Conservation (phyloP, 2,888 invertebrate species). For the Himalopsyche kuldschensis region DNA sequence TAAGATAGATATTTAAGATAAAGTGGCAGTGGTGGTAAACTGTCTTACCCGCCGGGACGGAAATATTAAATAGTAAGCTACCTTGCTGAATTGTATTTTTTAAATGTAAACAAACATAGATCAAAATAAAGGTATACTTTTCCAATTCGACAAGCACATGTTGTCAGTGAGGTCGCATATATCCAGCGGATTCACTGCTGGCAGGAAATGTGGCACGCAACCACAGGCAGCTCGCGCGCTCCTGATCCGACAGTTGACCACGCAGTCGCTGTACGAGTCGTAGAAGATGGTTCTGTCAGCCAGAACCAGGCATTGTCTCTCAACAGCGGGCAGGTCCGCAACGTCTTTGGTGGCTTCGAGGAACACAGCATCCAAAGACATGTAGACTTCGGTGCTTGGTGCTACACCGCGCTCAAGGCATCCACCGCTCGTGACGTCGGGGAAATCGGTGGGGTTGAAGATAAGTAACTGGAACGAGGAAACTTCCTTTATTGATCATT, state of each 20-base stretch:
- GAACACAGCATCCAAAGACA: conserved; percentile 25
- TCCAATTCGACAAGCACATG: conserved; percentile 51
- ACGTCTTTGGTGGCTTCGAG: conserved; percentile 51
- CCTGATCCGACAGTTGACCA: conserved; percentile 59
- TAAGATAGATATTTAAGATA: no score
- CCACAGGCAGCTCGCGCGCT: conserved; percentile 58
- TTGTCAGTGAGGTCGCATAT: conserved; percentile 59
- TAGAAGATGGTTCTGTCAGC: conserved; percentile 55
- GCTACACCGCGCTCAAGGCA: conserved; percentile 46
- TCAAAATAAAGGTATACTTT: no score
- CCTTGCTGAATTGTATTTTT: no score
- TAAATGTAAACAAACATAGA: no score
- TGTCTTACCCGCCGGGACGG: no score
- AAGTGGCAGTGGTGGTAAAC: no score
- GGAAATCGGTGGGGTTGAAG: conserved; percentile 61
- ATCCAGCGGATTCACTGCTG: conserved; percentile 48
- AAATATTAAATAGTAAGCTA: no score
- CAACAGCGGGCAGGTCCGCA: conserved; percentile 49
- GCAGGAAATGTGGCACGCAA: conserved; percentile 63
- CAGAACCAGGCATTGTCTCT: conserved; percentile 61
- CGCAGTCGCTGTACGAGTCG: conserved; percentile 62
- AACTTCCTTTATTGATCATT: background rate
- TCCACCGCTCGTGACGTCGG: conserved; percentile 61
- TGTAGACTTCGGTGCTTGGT: conserved; percentile 43
- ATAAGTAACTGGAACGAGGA: conserved; percentile 54